Base-by-base conservation (phyloP, 2,113 vertebrate genomes). In the Poecilia latipinna region DNA sequence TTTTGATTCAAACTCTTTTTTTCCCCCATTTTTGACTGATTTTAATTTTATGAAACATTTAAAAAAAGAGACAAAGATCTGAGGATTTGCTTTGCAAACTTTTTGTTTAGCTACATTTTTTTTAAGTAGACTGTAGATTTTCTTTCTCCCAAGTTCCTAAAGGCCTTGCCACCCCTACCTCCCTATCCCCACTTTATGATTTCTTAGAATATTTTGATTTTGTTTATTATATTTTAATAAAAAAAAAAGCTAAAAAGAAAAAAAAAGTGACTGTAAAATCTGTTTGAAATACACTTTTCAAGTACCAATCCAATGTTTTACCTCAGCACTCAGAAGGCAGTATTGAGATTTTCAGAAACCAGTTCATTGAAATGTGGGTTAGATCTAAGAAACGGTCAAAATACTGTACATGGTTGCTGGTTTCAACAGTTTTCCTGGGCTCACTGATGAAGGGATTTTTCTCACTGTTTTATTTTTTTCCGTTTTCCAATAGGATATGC, bases 401-500 rank as follows among this genome's bases (percentile, higher is more conserved):
- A 84, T 88, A 85, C 85, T 89, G 85, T 83, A 79, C 65, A 78
- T 65, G 68, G 66, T 75, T 80, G 77, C 61, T 54, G 15, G 72
- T 82, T 73, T 83, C n/a, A 82, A 74, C 65, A 42, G 66, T 61
- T 74, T 82, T 82, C 72, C 85, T 77, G 42, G 11, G 82, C 68
- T 81, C 85, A 81, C 68, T 79, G 79, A 91, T 80, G 80, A 91
- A 90, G 84, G 86, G 87, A 89, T 86, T 88, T 90, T 86, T 88
- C 72, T 90, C 82, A 83, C 70, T 69, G 61, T 92, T 90, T 48
- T 48, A 42, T 87, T 89, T 87, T 82, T 82, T 89, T 42, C 42
- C 4, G 1, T 88, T 91, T 91, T 91, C 87, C 86, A 91, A 89
- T 90, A 89, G 84, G 82, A 90, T 86, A 86, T 84, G 79, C 91